These are phyloP conservation scores for Numenius phaeopus DNA, from an alignment of 2,797 vertebrate species.

Conservation along the genomic window DNA sequence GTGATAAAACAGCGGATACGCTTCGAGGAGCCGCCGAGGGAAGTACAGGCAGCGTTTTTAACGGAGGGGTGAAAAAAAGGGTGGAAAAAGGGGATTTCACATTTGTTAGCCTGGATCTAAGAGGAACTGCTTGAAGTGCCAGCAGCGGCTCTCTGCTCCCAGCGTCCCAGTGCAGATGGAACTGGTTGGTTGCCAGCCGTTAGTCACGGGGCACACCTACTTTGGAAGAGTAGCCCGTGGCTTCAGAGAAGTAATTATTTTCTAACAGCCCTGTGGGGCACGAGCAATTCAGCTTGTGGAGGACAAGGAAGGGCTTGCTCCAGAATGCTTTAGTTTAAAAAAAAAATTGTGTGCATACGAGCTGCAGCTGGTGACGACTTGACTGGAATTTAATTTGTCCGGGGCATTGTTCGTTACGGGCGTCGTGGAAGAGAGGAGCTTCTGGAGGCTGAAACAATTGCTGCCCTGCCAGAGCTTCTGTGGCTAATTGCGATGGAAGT, in stretches of 20 bases:
- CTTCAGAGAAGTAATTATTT: not conserved
- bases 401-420: not conserved
- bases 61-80: not conserved
- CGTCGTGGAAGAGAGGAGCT: not conserved
- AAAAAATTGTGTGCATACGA: not conserved
- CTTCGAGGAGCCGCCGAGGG: fast-evolving
- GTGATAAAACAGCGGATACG: fast-evolving
- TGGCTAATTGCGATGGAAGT: not conserved
- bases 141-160: not conserved
- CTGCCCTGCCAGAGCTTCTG: not conserved
- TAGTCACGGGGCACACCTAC: not conserved
- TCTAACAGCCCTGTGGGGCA: not conserved
- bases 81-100: not conserved
- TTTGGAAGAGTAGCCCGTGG: not conserved
- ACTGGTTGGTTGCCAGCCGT: not conserved
- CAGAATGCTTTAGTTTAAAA: not conserved
- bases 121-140: not conserved
- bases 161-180: not conserved
- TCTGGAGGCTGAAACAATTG: not conserved
- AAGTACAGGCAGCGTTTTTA: fast-evolving
- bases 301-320: not conserved
- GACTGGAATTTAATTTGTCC: not conserved
- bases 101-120: not conserved
- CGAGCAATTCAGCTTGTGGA: not conserved
- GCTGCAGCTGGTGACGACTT: not conserved